Percentiles rank a stretch among this genome's conserved stretches.
Conservation (phyloP, 2,888 invertebrate species). For the Acanthopleura granulata region DNA sequence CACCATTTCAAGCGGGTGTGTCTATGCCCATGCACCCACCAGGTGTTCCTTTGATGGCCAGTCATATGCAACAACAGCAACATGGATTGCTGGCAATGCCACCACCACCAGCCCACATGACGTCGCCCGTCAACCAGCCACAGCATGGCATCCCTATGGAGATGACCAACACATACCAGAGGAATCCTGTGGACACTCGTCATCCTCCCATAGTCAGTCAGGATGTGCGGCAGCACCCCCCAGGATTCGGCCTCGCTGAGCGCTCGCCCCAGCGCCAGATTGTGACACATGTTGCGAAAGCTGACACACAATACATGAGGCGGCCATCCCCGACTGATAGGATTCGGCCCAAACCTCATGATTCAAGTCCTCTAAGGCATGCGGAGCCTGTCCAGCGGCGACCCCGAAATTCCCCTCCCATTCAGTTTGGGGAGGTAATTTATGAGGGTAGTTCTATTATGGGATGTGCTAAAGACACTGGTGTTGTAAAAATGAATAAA, state of each 20-base stretch:
- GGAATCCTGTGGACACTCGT: background rate
- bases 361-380: background rate
- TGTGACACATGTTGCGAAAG: background rate
- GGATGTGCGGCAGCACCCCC: background rate
- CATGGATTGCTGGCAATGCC: background rate
- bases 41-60: background rate
- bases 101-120: background rate
- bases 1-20: background rate
- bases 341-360: background rate
- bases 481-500: slow-evolving; percentile 1
- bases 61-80: slow-evolving; percentile 9
- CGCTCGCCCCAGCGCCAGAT: background rate
- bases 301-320: background rate
- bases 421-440: background rate
- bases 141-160: background rate
- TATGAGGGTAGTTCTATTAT: background rate
- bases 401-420: no score
- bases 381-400: background rate
- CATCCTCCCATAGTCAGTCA: background rate
- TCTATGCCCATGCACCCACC: background rate
- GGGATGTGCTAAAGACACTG: background rate
- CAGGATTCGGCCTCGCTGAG: background rate
- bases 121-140: background rate
- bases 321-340: background rate
- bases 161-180: background rate